Evolutionary conservation across 2,797 vertebrate species (phyloP).

Genomic region (Muscicapa striata): DNA sequence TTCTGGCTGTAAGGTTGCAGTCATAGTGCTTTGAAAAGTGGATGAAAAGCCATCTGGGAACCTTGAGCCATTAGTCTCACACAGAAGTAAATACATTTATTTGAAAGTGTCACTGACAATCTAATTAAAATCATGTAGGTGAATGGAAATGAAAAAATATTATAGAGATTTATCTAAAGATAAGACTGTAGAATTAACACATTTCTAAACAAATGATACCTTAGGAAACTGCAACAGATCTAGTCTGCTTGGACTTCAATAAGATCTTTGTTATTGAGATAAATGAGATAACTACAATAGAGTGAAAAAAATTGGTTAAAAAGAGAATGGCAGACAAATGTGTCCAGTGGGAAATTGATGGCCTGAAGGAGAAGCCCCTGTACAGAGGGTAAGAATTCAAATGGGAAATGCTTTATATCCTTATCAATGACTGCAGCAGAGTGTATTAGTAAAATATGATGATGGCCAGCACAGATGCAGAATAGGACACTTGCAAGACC

Average conservation of each 20-base stretch:
- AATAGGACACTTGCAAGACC: background rate
- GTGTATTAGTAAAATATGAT: rapidly evolving
- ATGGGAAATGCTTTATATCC: background rate
- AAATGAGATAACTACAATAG: background rate
- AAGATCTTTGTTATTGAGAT: background rate
- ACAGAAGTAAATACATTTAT: background rate
- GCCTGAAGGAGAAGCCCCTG: background rate
- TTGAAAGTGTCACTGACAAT: background rate
- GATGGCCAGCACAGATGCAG: background rate
- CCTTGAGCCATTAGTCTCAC: background rate
- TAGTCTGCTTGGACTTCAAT: background rate
- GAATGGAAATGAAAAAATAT: background rate
- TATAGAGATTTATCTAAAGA: background rate
- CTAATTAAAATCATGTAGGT: background rate
- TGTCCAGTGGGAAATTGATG: background rate
- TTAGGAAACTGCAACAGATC: background rate
- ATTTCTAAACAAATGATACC: background rate
- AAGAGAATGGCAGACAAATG: background rate
- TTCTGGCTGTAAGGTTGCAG: background rate
- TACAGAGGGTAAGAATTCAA: background rate
- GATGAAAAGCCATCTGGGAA: background rate
- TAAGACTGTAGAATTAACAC: background rate
- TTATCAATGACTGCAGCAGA: background rate
- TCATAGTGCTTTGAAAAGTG: background rate
- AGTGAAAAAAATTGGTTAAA: background rate